phyloP scores from a whole-genome alignment of 1,140 invertebrate genomes.

The Solen grandis region DNA sequence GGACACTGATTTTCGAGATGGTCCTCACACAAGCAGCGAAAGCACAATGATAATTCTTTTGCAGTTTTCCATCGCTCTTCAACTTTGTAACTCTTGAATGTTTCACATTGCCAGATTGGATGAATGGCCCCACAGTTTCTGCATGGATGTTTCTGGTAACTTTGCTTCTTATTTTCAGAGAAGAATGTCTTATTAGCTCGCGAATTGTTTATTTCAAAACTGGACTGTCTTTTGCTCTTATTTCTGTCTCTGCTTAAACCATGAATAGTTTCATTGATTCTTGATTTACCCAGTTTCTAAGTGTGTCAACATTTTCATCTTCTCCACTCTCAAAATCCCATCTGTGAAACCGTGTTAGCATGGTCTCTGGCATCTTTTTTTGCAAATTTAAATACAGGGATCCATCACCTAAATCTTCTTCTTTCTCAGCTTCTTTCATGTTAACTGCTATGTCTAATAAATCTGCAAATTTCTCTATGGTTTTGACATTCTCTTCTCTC shows the following conservation, averaged over 20 bases:
- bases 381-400: background rate
- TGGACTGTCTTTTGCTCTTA: background rate
- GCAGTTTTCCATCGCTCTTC: conserved; percentile 17
- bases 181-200: background rate
- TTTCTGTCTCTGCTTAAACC: background rate
- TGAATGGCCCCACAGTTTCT: background rate
- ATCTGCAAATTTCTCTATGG: conserved; percentile 15
- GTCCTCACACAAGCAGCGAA: conserved; percentile 15
- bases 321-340: background rate
- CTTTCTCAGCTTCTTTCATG: conserved; percentile 10
- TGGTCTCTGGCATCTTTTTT: background rate
- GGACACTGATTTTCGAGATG: conserved; percentile 5
- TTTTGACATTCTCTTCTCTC: conserved; percentile 15
- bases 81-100: conserved; percentile 1
- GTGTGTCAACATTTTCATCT: background rate
- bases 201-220: background rate
- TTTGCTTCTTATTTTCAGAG: background rate
- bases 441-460: conserved; percentile 18
- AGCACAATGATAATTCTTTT: conserved; percentile 19
- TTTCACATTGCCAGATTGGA: conserved; percentile 17
- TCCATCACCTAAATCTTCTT: conserved; percentile 7
- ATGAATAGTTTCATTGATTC: conserved; percentile 4
- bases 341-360: background rate
- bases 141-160: background rate
- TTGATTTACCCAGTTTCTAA: conserved; percentile 11